Base-by-base conservation (phyloP, 2,797 vertebrate species). In the Taeniopygia guttata region DNA sequence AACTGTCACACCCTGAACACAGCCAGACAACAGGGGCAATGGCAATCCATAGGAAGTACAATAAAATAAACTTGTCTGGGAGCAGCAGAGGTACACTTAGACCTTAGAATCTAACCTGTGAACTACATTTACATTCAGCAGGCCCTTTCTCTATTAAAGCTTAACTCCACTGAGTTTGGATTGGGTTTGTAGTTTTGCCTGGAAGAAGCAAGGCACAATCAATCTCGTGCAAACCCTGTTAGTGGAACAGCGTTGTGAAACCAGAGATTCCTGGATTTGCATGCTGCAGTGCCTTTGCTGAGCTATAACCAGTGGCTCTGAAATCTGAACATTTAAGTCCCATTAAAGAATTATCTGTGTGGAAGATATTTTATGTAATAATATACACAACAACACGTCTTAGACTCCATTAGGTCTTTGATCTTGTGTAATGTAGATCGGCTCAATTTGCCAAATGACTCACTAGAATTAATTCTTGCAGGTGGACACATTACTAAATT, bases 381-480 rank as follows among this genome's bases (percentile, higher is more conserved):
- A 60, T 49, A 56, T 52, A 66, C 73, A 78, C 9, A 90, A 81
- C 63, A 92, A 73, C 59, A 48, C 14, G 4, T 40, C 38, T 63
- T 58, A 72, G 77, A 92, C 36, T 75, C 67, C 56, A 64, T 87
- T 68, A 77, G 45, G 16, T 5, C 46, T 81, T 64, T 84, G 40
- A n/a, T 88, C 52, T 76, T 89, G 70, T 73, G 45, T 66, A 84
- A 76, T 51, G 56, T 46, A 84, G 85, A 92, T 95, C 18, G 40
- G 60, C 54, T 84, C 69, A 91, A 84, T 90, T 88, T 88, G 84
- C 80, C 54, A 82, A 95, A 76, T 74, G 83, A 91, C 83, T 94
- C 75, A n/a, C 40, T 82, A 72, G 89, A 94, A 88, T 54, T 78
- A 70, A 90, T 72, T 87, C 89, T 52, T 84, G 43, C 84, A 92